Base-by-base conservation (phyloP, 64 coral and sea anemone genomes). In the Pocillopora verrucosa region DNA sequence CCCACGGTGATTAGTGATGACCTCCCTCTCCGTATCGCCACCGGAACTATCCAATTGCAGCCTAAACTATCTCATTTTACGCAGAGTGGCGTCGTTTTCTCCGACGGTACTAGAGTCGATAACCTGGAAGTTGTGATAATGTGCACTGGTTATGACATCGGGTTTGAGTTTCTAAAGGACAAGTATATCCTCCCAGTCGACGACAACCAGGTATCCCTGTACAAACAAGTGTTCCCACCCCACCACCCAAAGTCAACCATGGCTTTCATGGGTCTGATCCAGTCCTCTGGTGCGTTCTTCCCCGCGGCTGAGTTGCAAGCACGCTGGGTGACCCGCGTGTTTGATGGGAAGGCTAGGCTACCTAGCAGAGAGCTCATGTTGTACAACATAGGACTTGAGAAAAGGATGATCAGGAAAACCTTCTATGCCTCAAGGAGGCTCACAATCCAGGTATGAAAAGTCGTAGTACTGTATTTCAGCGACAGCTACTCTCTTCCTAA, bases 221-320 rank as follows among this genome's bases (percentile, higher is more conserved):
- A 94, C 86, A 98, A 98, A 87, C 87, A 86, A 56, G 86, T 98
- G 56, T 98, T 98, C 64, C 85, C 92, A 36, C 86, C 89, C n/a
- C 78, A 94, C 37, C 80, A 98, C 58, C 22, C 72, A 5, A 88
- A 84, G 37, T 86, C 85, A 25, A 98, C 86, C 16, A 41, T 98
- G 12, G 92, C 95, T 0, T 58, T 98, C 58, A 88, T 98, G 57
- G 94, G 94, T 35, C 92, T 79, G 13, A 59, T 92, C 58, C 80
- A 87, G 24, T 80, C 84, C 58, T 65, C 58, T 36, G 87, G 90
- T 22, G 59, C 86, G n/a, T 89, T 75, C 64, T 92, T 89, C 19
- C 87, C 94, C 22, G 78, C 91, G 16, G 36, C 92, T 34, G 90
- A 96, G 68, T 63, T 96, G 75, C 86, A 92, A 65, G 87, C 90